A percentile compares a stretch with the other conserved stretches of the same genome.
phyloP scores from a whole-genome alignment of 2,113 vertebrate species.

The Chloroceryle aenea region DNA sequence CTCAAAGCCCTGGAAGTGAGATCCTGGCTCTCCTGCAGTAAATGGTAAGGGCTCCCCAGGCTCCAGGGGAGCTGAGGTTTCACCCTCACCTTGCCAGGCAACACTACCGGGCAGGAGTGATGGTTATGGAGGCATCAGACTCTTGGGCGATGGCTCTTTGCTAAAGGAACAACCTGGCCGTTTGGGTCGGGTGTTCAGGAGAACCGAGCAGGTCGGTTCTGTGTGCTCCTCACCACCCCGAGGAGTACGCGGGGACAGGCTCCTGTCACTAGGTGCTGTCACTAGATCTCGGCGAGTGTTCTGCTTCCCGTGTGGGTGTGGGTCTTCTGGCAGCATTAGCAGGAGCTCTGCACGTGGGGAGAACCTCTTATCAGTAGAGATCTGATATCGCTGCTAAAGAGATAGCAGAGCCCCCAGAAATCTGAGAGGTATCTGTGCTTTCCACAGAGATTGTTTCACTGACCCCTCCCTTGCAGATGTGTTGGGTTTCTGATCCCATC shows the following conservation, averaged over 20 bases:
- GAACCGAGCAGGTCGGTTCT: not conserved
- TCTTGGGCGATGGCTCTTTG: not conserved
- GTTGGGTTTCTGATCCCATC: not conserved
- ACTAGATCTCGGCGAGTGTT: not conserved
- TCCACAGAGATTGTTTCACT: not conserved
- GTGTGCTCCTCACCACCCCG: not conserved
- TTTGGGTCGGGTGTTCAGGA: not conserved
- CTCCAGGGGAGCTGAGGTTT: constrained; percentile 13
- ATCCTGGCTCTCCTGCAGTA: constrained; percentile 24
- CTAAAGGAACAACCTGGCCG: not conserved
- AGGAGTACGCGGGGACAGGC: not conserved
- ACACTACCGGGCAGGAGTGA: not conserved
- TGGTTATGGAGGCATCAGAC: not conserved
- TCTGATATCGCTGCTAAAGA: not conserved
- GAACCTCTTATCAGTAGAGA: not conserved
- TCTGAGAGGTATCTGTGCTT: not conserved
- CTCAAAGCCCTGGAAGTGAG: constrained; percentile 39
- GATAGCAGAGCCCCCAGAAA: not conserved
- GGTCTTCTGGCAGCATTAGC: not conserved
- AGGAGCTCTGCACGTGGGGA: not conserved
- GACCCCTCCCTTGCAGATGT: not conserved
- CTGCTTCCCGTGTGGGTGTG: not conserved
- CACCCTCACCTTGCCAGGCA: not conserved
- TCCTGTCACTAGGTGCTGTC: not conserved
- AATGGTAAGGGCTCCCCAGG: constrained; percentile 18